Evolutionary conservation across 2,113 vertebrate species (phyloP).

Genomic region (Polypterus senegalus): DNA sequence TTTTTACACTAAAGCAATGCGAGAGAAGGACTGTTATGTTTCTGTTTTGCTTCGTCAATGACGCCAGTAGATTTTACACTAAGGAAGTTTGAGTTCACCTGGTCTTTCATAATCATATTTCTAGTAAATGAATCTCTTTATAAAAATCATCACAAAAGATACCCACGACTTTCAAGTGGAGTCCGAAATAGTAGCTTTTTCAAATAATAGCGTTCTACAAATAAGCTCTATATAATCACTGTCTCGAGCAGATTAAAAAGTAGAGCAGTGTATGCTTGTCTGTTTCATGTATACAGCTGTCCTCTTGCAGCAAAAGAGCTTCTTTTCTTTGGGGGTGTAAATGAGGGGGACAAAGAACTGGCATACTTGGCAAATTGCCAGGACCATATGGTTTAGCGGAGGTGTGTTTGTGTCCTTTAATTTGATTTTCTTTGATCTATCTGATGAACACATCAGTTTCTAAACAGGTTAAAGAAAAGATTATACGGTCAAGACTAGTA

Average conservation of each 20-base stretch:
- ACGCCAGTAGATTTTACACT: no score
- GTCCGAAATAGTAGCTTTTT: slow-evolving; percentile 40
- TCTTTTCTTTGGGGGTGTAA: slow-evolving; percentile 21
- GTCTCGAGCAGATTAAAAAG: slow-evolving; percentile 58
- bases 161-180: slow-evolving; percentile 1
- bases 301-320: slow-evolving; percentile 38
- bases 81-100: no score
- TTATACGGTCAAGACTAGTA: slow-evolving; percentile 17
- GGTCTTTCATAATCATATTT: no score
- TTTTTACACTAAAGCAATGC: no score
- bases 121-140: no score
- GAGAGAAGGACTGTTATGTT: no score
- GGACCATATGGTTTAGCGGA: slow-evolving; percentile 20
- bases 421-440: slow-evolving; percentile 52
- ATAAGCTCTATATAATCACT: slow-evolving; percentile 61
- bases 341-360: slow-evolving; percentile 38
- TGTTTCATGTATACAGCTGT: slow-evolving; percentile 55
- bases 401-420: slow-evolving; percentile 25
- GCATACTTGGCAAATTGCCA: slow-evolving; percentile 45
- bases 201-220: slow-evolving; percentile 47
- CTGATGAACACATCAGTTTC: slow-evolving; percentile 31
- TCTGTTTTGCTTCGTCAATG: no score
- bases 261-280: slow-evolving; percentile 49
- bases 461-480: slow-evolving; percentile 33
- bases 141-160: no score